Conservation (phyloP, 1,140 invertebrate species). For the Drosophila ohnishii region DNA sequence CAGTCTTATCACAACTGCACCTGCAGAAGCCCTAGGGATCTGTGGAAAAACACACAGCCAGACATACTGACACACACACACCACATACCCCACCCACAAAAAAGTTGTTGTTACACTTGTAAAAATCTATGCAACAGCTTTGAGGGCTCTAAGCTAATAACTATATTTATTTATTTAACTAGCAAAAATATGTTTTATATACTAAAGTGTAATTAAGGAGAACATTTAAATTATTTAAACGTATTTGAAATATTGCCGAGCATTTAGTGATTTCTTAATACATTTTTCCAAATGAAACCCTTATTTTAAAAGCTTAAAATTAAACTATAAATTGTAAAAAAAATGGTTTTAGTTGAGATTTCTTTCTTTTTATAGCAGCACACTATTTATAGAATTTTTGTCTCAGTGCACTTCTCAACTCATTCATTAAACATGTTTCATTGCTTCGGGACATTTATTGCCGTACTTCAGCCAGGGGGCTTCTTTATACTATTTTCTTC, state of each 20-base stretch:
- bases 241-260: too few relatives aligned
- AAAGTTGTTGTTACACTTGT: not conserved
- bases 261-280: too few relatives aligned
- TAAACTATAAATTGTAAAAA: too few relatives aligned
- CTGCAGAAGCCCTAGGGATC: slow-evolving; percentile 13
- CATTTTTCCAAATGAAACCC: too few relatives aligned
- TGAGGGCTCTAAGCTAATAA: not conserved
- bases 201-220: too few relatives aligned
- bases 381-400: not conserved
- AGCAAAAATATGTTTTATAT: too few relatives aligned
- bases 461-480: slow-evolving; percentile 55
- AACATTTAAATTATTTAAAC: too few relatives aligned
- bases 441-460: slow-evolving; percentile 68
- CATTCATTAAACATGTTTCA: slow-evolving; percentile 67
- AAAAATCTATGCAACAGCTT: not conserved
- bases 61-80: not conserved
- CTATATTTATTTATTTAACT: not conserved
- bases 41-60: not conserved
- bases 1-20: slow-evolving; percentile 26
- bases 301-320: too few relatives aligned
- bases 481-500: slow-evolving; percentile 10
- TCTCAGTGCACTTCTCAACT: not conserved
- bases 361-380: too few relatives aligned
- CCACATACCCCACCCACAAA: not conserved
- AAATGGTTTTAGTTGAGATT: too few relatives aligned